phyloP scores from a whole-genome alignment of 2,113 vertebrate species.

The Oncorhynchus keta region DNA sequence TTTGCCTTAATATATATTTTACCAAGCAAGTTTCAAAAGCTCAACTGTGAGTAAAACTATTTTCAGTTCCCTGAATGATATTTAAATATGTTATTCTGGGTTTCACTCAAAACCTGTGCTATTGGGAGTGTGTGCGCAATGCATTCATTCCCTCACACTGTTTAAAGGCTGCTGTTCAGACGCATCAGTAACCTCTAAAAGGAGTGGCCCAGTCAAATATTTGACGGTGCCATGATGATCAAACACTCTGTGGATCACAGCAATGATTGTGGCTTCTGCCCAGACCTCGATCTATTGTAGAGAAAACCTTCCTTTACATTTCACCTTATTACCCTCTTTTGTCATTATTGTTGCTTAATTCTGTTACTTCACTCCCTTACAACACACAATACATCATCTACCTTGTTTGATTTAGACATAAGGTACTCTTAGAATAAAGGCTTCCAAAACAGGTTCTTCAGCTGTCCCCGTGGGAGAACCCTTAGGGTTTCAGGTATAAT shows the following conservation, averaged over 20 bases:
- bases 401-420: neutral
- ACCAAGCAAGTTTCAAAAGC: conserved; percentile 5
- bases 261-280: neutral
- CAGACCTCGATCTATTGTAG: no score
- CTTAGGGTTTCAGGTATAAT: no score
- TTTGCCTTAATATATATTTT: conserved; percentile 1
- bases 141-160: conserved; percentile 9
- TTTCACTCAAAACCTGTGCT: conserved; percentile 10
- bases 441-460: no score
- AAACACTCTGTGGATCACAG: neutral
- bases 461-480: no score
- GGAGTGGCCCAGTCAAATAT: conserved; percentile 23
- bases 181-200: conserved; percentile 7
- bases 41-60: neutral
- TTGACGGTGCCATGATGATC: conserved; percentile 12
- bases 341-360: conserved; percentile 22
- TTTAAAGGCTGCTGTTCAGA: conserved; percentile 3
- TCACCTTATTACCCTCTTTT: conserved; percentile 3
- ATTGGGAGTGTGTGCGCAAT: neutral
- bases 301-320: neutral
- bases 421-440: neutral
- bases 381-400: neutral
- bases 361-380: neutral
- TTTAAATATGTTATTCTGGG: conserved; percentile 6
- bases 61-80: conserved; percentile 1